Conservation (phyloP, 2,113 vertebrate genomes). For the Procavia capensis region DNA sequence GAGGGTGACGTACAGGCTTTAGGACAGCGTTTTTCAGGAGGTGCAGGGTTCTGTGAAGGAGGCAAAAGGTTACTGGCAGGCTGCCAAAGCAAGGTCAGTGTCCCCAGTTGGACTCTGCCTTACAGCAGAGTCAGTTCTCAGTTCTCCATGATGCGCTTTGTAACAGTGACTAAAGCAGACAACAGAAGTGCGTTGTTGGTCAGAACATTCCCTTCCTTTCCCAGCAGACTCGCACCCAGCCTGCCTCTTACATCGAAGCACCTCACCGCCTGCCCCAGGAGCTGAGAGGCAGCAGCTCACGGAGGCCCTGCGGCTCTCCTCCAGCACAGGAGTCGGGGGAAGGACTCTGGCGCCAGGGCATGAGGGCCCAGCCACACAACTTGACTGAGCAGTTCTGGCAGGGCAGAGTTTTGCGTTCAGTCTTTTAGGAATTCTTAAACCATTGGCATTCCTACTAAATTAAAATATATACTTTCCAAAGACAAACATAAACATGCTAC, state of each 20-base stretch:
- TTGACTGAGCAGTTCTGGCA: background rate
- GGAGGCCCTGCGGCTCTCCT: background rate
- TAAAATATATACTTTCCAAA: slow-evolving; percentile 63
- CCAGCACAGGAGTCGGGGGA: background rate
- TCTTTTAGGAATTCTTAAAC: background rate
- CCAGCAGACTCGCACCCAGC: slow-evolving; percentile 10
- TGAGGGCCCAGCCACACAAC: background rate
- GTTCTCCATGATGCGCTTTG: background rate
- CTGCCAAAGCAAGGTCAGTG: slow-evolving; percentile 31
- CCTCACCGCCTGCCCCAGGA: slow-evolving; percentile 6
- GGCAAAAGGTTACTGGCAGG: background rate
- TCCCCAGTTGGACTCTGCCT: background rate
- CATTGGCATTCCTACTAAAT: slow-evolving; percentile 24
- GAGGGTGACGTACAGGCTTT: slow-evolving; percentile 24
- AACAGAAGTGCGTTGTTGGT: slow-evolving; percentile 47
- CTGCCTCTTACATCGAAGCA: slow-evolving; percentile 29
- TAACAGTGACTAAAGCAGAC: slow-evolving; percentile 50
- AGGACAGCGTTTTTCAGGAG: background rate
- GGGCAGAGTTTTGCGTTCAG: background rate
- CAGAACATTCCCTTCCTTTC: slow-evolving; percentile 41
- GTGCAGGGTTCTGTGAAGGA: slow-evolving; percentile 47
- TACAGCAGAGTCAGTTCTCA: slow-evolving; percentile 37
- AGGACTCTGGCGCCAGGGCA: background rate
- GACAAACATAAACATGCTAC: slow-evolving; percentile 44
- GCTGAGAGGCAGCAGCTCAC: background rate